These are phyloP conservation scores for Agrotis ipsilon DNA, from an alignment of 2,888 invertebrate species.

Conservation along the genomic window DNA sequence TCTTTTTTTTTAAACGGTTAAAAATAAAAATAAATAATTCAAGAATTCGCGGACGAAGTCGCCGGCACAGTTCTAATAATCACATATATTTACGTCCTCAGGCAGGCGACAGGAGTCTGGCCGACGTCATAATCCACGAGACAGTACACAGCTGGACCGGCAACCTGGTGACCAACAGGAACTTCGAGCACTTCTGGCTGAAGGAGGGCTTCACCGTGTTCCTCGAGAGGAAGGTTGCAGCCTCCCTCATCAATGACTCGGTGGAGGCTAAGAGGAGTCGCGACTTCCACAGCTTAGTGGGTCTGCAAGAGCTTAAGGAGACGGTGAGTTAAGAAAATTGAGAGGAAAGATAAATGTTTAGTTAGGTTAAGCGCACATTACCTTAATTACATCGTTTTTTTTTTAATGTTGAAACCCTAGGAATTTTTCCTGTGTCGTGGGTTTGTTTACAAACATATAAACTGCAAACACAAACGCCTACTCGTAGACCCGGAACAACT, in stretches of 20 bases:
- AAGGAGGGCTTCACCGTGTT: conserved; percentile 99
- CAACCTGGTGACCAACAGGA: conserved; percentile 97
- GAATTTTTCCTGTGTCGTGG: too few species aligned
- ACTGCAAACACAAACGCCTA: too few species aligned
- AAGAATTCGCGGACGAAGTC: too few species aligned
- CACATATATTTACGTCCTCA: neutral
- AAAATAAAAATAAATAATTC: too few species aligned
- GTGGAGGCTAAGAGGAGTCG: conserved; percentile 89
- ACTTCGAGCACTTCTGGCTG: conserved; percentile 99
- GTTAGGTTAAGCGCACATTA: too few species aligned
- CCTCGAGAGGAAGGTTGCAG: conserved; percentile 95
- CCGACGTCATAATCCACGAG: conserved; percentile 98
- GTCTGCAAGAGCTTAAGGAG: conserved; percentile 94
- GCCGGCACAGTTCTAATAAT: too few species aligned
- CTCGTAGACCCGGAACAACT: too few species aligned
- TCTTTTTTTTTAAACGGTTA: too few species aligned
- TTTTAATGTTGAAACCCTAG: too few species aligned
- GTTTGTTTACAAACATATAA: too few species aligned
- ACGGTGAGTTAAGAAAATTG: conserved; percentile 90
- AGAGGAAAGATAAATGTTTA: too few species aligned
- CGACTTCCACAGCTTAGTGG: conserved; percentile 95
- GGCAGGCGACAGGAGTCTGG: conserved; percentile 98
- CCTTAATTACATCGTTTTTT: too few species aligned
- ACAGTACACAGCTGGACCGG: conserved; percentile 99
- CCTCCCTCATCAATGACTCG: conserved; percentile 92